Evolutionary conservation across 2,888 invertebrate species (phyloP).

Genomic region (Barypeithes pellucidus): DNA sequence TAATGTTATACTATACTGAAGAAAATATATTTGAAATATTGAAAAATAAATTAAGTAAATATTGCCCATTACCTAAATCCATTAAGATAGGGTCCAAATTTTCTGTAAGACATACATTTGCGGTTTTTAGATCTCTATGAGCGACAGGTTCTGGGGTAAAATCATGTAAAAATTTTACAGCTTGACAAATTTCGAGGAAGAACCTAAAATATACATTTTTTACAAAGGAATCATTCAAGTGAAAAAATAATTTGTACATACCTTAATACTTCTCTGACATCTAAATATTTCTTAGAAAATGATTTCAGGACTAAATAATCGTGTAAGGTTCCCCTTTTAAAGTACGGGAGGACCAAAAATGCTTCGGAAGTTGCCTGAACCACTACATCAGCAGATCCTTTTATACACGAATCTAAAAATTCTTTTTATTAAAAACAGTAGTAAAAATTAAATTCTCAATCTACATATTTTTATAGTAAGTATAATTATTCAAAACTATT

Average conservation of each 20-base stretch:
- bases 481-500: not conserved
- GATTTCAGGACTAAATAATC: slow-evolving; percentile 78
- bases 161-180: slow-evolving; percentile 82
- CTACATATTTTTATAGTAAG: no score
- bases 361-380: slow-evolving; percentile 81
- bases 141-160: slow-evolving; percentile 82
- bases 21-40: not conserved
- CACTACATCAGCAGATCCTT: slow-evolving; percentile 77
- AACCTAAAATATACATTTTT: slow-evolving; percentile 67
- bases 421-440: no score
- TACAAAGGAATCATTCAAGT: no score
- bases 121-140: slow-evolving; percentile 90
- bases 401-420: slow-evolving; percentile 46
- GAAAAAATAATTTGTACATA: not conserved
- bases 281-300: slow-evolving; percentile 75
- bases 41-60: not conserved
- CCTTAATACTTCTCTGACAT: slow-evolving; percentile 77
- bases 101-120: slow-evolving; percentile 85
- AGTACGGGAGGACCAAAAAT: slow-evolving; percentile 83
- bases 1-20: not conserved
- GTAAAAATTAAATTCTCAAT: no score
- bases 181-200: slow-evolving; percentile 83
- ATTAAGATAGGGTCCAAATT: slow-evolving; percentile 83
- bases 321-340: slow-evolving; percentile 83
- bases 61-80: slow-evolving; percentile 78